phyloP scores from a whole-genome alignment of 1,140 invertebrate species.

The Cheumatopsyche charites region DNA sequence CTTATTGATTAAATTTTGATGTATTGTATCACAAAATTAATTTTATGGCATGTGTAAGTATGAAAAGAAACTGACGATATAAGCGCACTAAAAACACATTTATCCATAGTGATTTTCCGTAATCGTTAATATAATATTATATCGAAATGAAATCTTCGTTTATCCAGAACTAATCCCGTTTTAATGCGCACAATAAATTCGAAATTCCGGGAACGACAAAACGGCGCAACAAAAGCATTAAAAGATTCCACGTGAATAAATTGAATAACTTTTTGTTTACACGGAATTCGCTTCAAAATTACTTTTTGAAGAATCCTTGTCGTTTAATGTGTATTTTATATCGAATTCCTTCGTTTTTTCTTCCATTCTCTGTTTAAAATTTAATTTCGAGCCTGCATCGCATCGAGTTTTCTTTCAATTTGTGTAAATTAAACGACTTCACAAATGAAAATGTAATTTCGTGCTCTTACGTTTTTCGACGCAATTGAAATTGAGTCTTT shows the following conservation, averaged over 20 bases:
- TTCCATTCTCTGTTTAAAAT: neutral
- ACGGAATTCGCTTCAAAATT: neutral
- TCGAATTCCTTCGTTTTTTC: neutral
- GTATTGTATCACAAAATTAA: no score
- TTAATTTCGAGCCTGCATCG: neutral
- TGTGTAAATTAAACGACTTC: neutral
- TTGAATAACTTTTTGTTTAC: neutral
- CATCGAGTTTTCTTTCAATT: neutral
- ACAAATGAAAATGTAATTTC: no score
- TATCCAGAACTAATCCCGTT: slow-evolving; percentile 1
- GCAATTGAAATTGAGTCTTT: no score
- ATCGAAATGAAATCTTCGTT: neutral
- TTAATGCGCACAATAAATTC: neutral
- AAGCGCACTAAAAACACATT: neutral
- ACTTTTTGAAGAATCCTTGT: slow-evolving; percentile 1
- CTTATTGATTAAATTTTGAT: no score
- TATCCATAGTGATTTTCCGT: neutral
- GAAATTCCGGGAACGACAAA: neutral
- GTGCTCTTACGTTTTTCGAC: no score
- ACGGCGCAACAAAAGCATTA: neutral
- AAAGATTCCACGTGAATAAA: slow-evolving; percentile 1
- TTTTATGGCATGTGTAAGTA: no score
- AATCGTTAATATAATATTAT: no score
- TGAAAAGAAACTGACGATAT: no score
- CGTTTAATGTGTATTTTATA: neutral